These are phyloP conservation scores for Yoshiicerus persimilis DNA, from an alignment of 1,140 invertebrate genomes.

Conservation along the genomic window DNA sequence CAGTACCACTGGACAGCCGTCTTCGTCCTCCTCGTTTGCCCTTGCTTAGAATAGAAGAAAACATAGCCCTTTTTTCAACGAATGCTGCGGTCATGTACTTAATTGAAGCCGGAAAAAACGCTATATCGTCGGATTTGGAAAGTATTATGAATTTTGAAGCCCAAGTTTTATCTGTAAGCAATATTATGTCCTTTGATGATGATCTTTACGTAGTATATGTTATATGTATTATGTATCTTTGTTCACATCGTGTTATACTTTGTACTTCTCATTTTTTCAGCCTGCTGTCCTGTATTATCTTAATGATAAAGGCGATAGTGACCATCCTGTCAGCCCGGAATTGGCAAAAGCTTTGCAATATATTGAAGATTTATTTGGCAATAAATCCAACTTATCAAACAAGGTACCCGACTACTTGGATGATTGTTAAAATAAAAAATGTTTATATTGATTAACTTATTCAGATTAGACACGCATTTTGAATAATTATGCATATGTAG, in stretches of 20 bases:
- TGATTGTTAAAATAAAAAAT: too few species aligned
- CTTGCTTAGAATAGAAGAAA: slow-evolving; percentile 53
- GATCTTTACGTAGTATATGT: slow-evolving; percentile 55
- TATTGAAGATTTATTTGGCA: slow-evolving; percentile 53
- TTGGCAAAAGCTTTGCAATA: slow-evolving; percentile 53
- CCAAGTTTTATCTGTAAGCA: slow-evolving; percentile 58
- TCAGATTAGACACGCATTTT: too few species aligned
- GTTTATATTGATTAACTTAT: too few species aligned
- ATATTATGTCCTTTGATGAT: too few species aligned
- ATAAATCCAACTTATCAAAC: slow-evolving; percentile 54
- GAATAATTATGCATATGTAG: too few species aligned
- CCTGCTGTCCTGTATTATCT: slow-evolving; percentile 50
- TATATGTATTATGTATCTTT: slow-evolving; percentile 40
- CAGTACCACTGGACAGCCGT: slow-evolving; percentile 52
- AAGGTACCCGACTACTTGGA: too few species aligned
- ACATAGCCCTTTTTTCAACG: slow-evolving; percentile 59
- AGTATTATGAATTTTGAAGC: slow-evolving; percentile 77
- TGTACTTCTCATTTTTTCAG: slow-evolving; percentile 55
- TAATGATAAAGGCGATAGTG: slow-evolving; percentile 20
- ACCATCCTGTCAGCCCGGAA: slow-evolving; percentile 50
- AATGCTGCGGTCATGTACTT: slow-evolving; percentile 62
- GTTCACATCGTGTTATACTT: neutral
- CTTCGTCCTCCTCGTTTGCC: slow-evolving; percentile 55
- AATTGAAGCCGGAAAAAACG: slow-evolving; percentile 53
- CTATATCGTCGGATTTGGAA: slow-evolving; percentile 55